A percentile compares a stretch with the other conserved stretches of the same genome.
phyloP scores from a whole-genome alignment of 1,140 invertebrate species.

The Leptinotarsa undecemlineata region DNA sequence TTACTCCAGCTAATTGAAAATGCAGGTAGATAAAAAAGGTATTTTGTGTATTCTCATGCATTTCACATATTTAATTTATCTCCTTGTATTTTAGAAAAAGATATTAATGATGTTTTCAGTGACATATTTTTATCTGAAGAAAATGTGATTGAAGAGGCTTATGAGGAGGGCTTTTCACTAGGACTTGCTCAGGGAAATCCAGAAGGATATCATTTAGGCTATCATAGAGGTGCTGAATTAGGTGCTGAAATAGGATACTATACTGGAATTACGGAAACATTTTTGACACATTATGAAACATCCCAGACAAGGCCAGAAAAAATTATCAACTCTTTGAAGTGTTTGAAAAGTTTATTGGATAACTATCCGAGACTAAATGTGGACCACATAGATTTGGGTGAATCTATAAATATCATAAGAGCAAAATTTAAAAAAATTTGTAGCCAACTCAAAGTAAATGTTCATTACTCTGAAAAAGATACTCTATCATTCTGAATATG shows the following conservation, averaged over 20 bases:
- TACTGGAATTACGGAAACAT: slow-evolving; percentile 56
- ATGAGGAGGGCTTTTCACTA: slow-evolving; percentile 63
- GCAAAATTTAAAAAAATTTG: slow-evolving; percentile 70
- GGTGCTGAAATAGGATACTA: slow-evolving; percentile 68
- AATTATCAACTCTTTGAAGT: slow-evolving; percentile 59
- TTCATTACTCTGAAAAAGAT: slow-evolving; percentile 58
- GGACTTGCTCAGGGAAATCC: slow-evolving; percentile 61
- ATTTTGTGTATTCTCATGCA: background rate
- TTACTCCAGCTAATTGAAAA: background rate
- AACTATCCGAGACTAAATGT: slow-evolving; percentile 69
- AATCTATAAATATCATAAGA: slow-evolving; percentile 65
- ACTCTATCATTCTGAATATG: slow-evolving; percentile 58
- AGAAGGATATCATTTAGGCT: slow-evolving; percentile 68
- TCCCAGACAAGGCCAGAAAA: slow-evolving; percentile 53
- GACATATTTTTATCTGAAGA: slow-evolving; percentile 67
- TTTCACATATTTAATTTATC: background rate
- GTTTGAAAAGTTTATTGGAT: slow-evolving; percentile 64
- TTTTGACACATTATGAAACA: slow-evolving; percentile 48
- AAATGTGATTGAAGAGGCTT: slow-evolving; percentile 59
- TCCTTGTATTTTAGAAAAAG: slow-evolving; percentile 38
- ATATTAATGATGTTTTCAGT: slow-evolving; percentile 68
- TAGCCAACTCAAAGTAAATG: slow-evolving; percentile 65
- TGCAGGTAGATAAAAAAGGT: background rate
- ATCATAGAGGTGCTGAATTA: slow-evolving; percentile 66
- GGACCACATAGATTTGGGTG: slow-evolving; percentile 65